A percentile compares a stretch with the other conserved stretches of the same genome.
phyloP scores from a whole-genome alignment of 2,797 vertebrate genomes.

The Protosalanx chinensis region DNA sequence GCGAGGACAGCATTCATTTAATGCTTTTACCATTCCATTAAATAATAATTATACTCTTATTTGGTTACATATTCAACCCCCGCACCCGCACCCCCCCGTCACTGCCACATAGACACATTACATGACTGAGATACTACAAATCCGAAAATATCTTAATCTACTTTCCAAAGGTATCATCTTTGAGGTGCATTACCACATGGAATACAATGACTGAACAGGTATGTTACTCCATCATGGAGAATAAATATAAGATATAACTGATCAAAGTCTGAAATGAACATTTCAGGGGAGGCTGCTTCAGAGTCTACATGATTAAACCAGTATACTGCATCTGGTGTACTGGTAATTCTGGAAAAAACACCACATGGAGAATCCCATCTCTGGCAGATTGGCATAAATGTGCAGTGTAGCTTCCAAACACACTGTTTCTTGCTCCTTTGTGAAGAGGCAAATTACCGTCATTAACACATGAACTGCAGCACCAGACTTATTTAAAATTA shows the following conservation, averaged over 20 bases:
- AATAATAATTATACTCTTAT: too few species aligned
- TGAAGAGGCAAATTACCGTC: neutral
- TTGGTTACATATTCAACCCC: too few species aligned
- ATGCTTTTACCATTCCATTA: too few species aligned
- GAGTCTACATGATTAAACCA: neutral
- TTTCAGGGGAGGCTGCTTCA: neutral
- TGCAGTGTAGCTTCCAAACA: constrained; percentile 1
- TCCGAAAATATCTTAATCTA: too few species aligned
- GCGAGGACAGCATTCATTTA: too few species aligned
- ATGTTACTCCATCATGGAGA: neutral
- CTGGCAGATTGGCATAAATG: neutral
- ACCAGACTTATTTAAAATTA: neutral
- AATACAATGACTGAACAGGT: neutral
- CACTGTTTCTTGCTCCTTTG: neutral
- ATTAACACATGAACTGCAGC: neutral
- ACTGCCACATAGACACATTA: too few species aligned
- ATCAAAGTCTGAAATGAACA: neutral
- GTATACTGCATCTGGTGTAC: neutral
- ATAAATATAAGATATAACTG: constrained; percentile 8
- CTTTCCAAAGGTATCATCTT: too few species aligned
- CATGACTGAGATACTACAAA: too few species aligned
- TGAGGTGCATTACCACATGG: neutral
- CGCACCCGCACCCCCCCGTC: too few species aligned
- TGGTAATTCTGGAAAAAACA: neutral
- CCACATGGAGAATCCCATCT: neutral